These are phyloP conservation scores for Nyctalus aviator DNA, from an alignment of 2,797 vertebrate genomes.

Conservation along the genomic window DNA sequence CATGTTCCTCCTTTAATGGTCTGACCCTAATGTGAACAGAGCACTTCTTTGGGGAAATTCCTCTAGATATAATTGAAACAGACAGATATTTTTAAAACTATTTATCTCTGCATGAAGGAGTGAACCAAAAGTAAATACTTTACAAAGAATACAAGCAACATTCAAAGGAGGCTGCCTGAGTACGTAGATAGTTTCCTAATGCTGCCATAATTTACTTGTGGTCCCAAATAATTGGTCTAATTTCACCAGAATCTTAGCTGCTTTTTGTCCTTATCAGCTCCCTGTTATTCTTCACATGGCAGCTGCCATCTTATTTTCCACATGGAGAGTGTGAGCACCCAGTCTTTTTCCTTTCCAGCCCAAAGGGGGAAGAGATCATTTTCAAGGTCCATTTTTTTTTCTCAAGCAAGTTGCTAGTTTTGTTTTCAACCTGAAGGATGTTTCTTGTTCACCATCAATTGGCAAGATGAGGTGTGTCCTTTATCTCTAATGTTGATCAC, in stretches of 20 bases:
- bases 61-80: neutral
- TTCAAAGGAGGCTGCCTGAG: neutral
- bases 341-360: neutral
- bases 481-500: neutral
- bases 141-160: neutral
- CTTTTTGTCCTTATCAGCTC: neutral
- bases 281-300: neutral
- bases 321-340: too few relatives aligned
- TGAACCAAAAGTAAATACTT: conserved; percentile 27
- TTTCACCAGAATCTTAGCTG: neutral
- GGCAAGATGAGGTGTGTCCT: neutral
- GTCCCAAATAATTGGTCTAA: neutral
- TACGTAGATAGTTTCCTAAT: neutral
- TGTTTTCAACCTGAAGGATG: conserved; percentile 13
- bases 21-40: neutral
- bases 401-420: neutral
- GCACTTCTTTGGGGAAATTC: neutral
- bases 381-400: neutral
- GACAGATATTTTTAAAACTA: neutral
- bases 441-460: neutral
- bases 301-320: neutral
- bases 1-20: neutral
- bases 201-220: neutral
- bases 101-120: conserved; percentile 5
- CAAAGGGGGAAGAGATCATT: neutral